Conservation (phyloP, 2,797 vertebrate genomes). For the Adelosebastes latens region DNA sequence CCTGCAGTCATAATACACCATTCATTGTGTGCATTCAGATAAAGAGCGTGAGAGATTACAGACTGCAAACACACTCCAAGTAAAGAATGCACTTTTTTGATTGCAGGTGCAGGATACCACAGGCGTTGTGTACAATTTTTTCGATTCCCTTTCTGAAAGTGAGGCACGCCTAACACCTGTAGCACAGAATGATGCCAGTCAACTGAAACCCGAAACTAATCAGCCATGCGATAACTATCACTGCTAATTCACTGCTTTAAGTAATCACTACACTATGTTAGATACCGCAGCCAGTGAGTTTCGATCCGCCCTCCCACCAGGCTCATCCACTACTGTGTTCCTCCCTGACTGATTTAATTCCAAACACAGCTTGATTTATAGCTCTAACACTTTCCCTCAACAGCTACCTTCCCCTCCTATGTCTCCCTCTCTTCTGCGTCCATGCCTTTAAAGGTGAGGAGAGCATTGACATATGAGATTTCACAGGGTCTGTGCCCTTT, state of each 20-base stretch:
- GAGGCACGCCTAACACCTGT: conserved; percentile 47
- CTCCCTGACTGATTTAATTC: conserved; percentile 36
- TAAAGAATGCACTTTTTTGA: background rate
- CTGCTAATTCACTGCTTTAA: conserved; percentile 16
- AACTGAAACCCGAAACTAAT: conserved; percentile 16
- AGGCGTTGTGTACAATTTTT: background rate
- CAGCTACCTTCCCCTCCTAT: background rate
- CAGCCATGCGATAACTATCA: conserved; percentile 4
- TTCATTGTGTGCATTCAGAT: conserved; percentile 15
- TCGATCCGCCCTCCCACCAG: conserved; percentile 6
- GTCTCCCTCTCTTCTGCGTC: background rate
- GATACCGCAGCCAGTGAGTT: background rate
- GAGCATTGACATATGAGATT: conserved; percentile 26
- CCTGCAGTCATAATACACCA: conserved; percentile 28
- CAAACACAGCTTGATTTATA: conserved; percentile 41
- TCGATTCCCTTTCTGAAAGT: conserved; percentile 16
- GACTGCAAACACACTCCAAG: background rate
- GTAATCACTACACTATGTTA: conserved; percentile 11
- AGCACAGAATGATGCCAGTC: background rate
- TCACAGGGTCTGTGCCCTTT: conserved; percentile 41
- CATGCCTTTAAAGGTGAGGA: conserved; percentile 59
- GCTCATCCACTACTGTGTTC: conserved; percentile 12
- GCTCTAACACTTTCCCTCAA: conserved; percentile 13
- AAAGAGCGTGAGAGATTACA: background rate
- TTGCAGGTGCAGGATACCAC: conserved; percentile 19